Evolutionary conservation across 2,113 vertebrate species (phyloP).

Genomic region (Leptobrachium leishanense): DNA sequence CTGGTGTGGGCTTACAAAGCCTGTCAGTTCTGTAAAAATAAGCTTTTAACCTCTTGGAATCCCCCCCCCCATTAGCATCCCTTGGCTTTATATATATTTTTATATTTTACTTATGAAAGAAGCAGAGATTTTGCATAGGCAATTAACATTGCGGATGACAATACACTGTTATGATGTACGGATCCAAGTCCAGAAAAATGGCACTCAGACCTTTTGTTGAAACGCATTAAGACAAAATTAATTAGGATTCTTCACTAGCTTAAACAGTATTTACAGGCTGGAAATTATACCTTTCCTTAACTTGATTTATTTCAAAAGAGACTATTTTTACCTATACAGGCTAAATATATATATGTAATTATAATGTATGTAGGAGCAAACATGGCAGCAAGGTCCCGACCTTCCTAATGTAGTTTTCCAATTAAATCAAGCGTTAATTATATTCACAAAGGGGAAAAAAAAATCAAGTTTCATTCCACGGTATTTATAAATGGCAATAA

Average conservation of each 20-base stretch:
- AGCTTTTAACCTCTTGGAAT: constrained; percentile 66
- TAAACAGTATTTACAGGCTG: constrained; percentile 27
- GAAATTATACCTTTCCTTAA: constrained; percentile 36
- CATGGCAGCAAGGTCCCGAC: constrained; percentile 6
- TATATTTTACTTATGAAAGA: constrained; percentile 5
- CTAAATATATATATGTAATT: constrained; percentile 18
- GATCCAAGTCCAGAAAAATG: constrained; percentile 23
- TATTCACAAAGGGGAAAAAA: no score
- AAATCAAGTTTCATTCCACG: no score
- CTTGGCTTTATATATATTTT: background rate
- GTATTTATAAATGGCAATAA: no score
- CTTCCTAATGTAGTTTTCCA: background rate
- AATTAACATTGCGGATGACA: constrained; percentile 34
- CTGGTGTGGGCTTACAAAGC: constrained; percentile 67
- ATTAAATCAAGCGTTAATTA: background rate
- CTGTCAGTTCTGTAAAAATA: constrained; percentile 67
- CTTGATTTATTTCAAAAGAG: constrained; percentile 10
- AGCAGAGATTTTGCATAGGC: constrained; percentile 22
- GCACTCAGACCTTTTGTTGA: constrained; percentile 11
- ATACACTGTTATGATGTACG: constrained; percentile 14
- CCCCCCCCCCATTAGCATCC: background rate
- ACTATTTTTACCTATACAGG: constrained; percentile 2
- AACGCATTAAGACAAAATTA: constrained; percentile 31
- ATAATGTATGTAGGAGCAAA: background rate
- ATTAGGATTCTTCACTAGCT: constrained; percentile 27